Base-by-base conservation (phyloP, 2,113 vertebrate species). In the Accipiter virgatus region DNA sequence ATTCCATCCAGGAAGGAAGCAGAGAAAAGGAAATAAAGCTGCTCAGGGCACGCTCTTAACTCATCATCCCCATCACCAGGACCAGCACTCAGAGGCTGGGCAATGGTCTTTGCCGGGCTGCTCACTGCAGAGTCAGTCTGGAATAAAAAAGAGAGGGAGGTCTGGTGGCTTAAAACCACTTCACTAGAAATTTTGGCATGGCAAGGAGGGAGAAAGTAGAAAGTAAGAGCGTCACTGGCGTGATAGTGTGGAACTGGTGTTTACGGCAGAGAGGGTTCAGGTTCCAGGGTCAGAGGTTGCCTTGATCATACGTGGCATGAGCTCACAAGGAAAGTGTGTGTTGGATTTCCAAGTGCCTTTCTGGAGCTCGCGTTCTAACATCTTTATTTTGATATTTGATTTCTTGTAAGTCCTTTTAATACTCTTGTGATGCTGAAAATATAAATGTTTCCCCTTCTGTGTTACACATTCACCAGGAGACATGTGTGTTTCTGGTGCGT, bases 1-100 rank as follows among this genome's bases (percentile, higher is more conserved):
- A 94, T 70, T 81, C 87, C 74, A 81, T 68, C n/a, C 95, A 67
- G 97, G 96, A 97, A 95, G 87, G 95, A 93, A 85, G 80, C 61
- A 20, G 48, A 71, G 86, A 47, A 59, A 47, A 66, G 82, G 88
- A 82, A 92, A 47, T 17, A 34, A 66, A 82, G 63, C 38, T 40
- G 88, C 86, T 78, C 63, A 2, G 68, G 88, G 89, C 67, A 67
- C 0, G 4, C 63, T 85, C 89, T 42, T 23, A 81, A 13, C 81
- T 86, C 74, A 16, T 73, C 93, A 20, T 45, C 68, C 84, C 26
- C 52, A 20, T 38, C 52, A 2, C 6, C 0, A 0, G 22, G 58
- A 31, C 4, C 55, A 3, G 71, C 31, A 3, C 90, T 14, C 34
- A 0, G 25, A 20, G 62, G 56, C 42, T 26, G 71, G 61, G 84